These are phyloP conservation scores for Homarus gammarus DNA, from an alignment of 2,888 invertebrate genomes.

Conservation along the genomic window DNA sequence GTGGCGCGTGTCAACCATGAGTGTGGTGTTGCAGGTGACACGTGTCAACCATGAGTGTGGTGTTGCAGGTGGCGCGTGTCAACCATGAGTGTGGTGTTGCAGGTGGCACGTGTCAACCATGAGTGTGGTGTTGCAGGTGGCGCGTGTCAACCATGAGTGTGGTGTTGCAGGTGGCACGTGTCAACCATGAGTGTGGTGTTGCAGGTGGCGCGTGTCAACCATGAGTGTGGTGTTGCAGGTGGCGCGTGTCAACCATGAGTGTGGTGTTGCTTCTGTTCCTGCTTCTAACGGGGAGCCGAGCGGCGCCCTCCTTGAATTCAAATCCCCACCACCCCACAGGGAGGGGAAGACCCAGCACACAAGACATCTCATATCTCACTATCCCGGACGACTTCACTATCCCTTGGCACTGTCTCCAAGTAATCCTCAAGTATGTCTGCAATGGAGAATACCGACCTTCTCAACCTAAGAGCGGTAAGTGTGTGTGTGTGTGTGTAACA, in stretches of 20 bases:
- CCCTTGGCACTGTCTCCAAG: not conserved
- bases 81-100: too few species aligned
- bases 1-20: too few species aligned
- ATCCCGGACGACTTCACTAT: not conserved
- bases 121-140: too few species aligned
- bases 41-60: too few species aligned
- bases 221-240: conserved; percentile 7
- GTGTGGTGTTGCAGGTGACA: too few species aligned
- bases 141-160: too few species aligned
- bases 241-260: not conserved
- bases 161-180: too few species aligned
- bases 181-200: too few species aligned
- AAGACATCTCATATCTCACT: too few species aligned
- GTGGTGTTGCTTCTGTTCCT: not conserved
- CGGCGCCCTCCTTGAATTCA: not conserved
- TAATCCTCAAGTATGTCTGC: not conserved
- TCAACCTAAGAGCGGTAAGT: not conserved
- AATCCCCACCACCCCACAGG: not conserved
- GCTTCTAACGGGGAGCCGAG: not conserved
- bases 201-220: not conserved
- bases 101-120: too few species aligned
- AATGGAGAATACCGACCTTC: not conserved
- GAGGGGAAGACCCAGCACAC: not conserved
- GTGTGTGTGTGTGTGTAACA: too few species aligned
- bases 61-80: too few species aligned